Evolutionary conservation across 2,888 invertebrate genomes (phyloP), one percentile per base, ranked within the genome.

Genomic region (Hololepta plana): DNA sequence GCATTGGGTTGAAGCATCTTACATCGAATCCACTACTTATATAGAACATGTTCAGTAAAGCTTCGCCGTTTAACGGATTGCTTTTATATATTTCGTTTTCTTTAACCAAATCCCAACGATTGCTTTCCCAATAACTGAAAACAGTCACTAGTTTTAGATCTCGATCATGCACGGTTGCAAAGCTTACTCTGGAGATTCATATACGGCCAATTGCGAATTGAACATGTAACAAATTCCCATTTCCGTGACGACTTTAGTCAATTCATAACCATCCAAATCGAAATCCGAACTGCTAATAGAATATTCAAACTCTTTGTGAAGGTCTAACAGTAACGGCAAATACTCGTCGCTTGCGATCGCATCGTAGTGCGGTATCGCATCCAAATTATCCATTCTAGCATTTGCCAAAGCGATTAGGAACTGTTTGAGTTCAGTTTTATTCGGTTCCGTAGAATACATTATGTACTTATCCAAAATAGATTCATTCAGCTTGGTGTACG

Each of bases 21-120:
- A 75, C 75, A 44, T 65, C 58, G 41, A 72, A 75, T 7, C 67
- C 60, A 1, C 67, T 64, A 0, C 73, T 68, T 40, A 76, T 56
- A 39, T 75, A 72, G 29, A 72, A 65, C 8, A 75, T 58, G 49
- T 74, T 72, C 1, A 71, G 68, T 45, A 74, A 75, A n/a, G 74
- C 69, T 51, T 76, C 75, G 0, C 77, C 76, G 40, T 76, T 74
- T 5, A 76, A 43, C 0, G 75, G 74, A 51, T 73, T 74, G 1
- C 75, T 66, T 17, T 57, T 62, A 22, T 69, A 55, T 0, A 54
- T 66, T 3, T 53, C 47, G 28, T 58, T 59, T 23, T 52, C 45
- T 4, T 49, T 38, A 10, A 54, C 37, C 2, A 66, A 35, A 27
- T 61, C 59, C 72, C 71, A 70, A 32, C 58, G 55, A 23, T 65